These are phyloP conservation scores for Dendrophyllia cribrosa DNA, from an alignment of 64 coral and sea anemone genomes.

Conservation along the genomic window DNA sequence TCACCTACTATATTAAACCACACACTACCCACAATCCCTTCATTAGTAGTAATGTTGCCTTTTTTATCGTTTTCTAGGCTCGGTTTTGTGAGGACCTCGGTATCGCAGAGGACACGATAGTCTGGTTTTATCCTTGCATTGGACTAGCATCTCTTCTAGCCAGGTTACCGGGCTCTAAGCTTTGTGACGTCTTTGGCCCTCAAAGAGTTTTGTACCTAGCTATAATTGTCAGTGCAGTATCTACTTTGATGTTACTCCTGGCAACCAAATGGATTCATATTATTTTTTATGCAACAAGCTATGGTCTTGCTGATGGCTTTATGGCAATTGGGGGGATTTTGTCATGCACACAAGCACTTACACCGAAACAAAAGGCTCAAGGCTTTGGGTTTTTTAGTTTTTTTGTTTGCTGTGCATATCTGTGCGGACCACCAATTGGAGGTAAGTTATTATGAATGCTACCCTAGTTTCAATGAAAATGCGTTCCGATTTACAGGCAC, in stretches of 20 bases:
- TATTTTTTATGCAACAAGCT: constrained; percentile 1
- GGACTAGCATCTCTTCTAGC: constrained; percentile 6
- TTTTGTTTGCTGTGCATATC: not conserved
- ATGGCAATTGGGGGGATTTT: constrained; percentile 8
- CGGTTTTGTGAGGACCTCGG: constrained; percentile 42
- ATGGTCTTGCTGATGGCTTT: constrained; percentile 24
- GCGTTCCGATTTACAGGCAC: no score
- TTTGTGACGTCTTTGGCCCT: constrained; percentile 6
- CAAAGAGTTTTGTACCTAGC: not conserved
- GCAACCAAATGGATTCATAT: constrained; percentile 12
- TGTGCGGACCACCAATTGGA: constrained; percentile 4
- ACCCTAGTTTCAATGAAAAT: no score
- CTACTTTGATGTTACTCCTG: not conserved
- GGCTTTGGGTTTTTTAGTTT: not conserved
- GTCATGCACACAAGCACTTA: not conserved
- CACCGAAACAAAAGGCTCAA: not conserved
- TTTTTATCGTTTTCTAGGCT: not conserved
- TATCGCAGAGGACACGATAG: not conserved
- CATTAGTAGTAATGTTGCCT: not conserved
- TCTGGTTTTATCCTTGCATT: constrained; percentile 18
- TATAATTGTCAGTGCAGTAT: not conserved
- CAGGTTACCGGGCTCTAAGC: constrained; percentile 14
- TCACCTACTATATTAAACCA: no score
- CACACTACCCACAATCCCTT: no score
- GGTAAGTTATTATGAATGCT: not conserved